Conservation (phyloP, 2,113 vertebrate species). For the Oncorhynchus keta region DNA sequence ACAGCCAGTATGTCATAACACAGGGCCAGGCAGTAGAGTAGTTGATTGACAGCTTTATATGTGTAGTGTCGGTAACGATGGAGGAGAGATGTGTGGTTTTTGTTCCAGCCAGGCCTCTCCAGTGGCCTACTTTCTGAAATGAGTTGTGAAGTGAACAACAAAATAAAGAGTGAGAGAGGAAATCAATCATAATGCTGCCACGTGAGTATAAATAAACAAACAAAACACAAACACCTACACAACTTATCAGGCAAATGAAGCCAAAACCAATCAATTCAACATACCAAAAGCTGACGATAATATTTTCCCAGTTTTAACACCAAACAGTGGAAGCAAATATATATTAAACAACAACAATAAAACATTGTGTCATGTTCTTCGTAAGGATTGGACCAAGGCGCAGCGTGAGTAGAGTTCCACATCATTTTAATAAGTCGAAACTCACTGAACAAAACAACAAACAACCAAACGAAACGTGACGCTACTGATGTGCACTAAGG, state of each 20-base stretch:
- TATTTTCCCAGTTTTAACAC: background rate
- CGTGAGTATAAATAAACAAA: conserved; percentile 61
- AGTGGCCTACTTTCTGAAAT: conserved; percentile 58
- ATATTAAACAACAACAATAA: too few species aligned
- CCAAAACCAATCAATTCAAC: conserved; percentile 18
- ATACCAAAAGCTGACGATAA: conserved; percentile 34
- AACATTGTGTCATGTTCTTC: too few species aligned
- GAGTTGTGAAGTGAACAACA: conserved; percentile 70
- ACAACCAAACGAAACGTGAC: too few species aligned
- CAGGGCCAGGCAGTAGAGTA: conserved; percentile 66
- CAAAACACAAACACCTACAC: too few species aligned
- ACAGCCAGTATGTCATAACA: conserved; percentile 67
- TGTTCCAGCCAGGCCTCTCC: conserved; percentile 56
- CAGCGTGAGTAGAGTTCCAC: too few species aligned
- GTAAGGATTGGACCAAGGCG: too few species aligned
- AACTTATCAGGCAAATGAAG: conserved; percentile 68
- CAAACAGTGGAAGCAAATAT: too few species aligned
- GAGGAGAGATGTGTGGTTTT: conserved; percentile 56
- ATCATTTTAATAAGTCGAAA: too few species aligned
- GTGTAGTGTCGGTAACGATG: conserved; percentile 58
- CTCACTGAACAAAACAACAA: too few species aligned
- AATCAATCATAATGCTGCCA: conserved; percentile 70
- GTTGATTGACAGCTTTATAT: conserved; percentile 75
- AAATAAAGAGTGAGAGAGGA: conserved; percentile 67
- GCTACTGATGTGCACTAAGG: too few species aligned